Base-by-base conservation (phyloP, 2,888 invertebrate genomes). In the Gerris lacustris region DNA sequence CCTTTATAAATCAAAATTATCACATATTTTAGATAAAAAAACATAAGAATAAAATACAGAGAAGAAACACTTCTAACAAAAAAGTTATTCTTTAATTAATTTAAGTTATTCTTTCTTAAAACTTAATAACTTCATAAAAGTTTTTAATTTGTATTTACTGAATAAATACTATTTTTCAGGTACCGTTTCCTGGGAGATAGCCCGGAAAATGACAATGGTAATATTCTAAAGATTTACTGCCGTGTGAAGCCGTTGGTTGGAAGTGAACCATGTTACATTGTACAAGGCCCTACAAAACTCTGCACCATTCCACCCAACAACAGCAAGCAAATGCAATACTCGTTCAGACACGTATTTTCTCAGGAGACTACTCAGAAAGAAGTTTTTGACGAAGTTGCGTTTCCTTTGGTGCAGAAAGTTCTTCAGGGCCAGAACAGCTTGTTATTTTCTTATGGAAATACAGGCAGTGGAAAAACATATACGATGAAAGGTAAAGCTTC, bases 361-460 rank as follows among this genome's bases (percentile, higher is more conserved):
- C 87, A 90, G 0, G 86, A 85, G 76, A 82, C 90, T 0, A 81
- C 85, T 0, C 99, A 99, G 79, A 89, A 89, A 78, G 90, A 92
- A 73, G 82, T 95, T 4, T 96, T 96, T 81, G 88, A 91, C 73
- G 84, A 87, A 76, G 89, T 94, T 0, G 92, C 93, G 0, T 83
- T 90, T 68, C 96, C 96, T 0, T 82, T 98, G 17, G 89, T 98
- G 0, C 89, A 93, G 77, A 90, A 91, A 77, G 81, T 99, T 6
- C 82, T 99, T 44, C 86, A 86, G 75, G 97, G 97, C 17, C 91
- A 90, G 80, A 97, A 96, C 82, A 93, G 94, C 74, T 83, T 99
- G 45, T 82, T 99, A 69, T 98, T 99, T 80, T 94, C 97, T 0
- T 99, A 99, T 79, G 98, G 99, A 17, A 94, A 98, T 6, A 98